Conservation (phyloP, 1,140 invertebrate genomes). For the Drosophila nannoptera region DNA sequence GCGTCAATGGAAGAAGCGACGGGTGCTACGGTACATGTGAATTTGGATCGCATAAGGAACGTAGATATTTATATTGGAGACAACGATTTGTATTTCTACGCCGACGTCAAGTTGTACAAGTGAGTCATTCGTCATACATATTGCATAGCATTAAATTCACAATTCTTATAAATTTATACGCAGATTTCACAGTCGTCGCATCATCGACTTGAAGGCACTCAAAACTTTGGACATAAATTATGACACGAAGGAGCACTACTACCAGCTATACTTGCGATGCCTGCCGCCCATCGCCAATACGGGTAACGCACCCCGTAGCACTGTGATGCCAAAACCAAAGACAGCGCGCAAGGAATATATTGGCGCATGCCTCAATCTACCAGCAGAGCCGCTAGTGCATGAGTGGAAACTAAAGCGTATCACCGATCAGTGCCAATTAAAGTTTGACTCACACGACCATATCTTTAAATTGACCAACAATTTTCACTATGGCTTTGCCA, state of each 20-base stretch:
- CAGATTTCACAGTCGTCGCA: slow-evolving; percentile 68
- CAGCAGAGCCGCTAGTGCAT: slow-evolving; percentile 51
- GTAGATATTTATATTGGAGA: slow-evolving; percentile 74
- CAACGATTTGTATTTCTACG: slow-evolving; percentile 70
- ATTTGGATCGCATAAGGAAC: slow-evolving; percentile 68
- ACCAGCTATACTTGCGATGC: slow-evolving; percentile 60
- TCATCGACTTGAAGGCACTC: slow-evolving; percentile 67
- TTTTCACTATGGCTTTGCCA: slow-evolving; percentile 66
- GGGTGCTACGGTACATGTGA: slow-evolving; percentile 41
- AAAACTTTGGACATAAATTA: slow-evolving; percentile 65
- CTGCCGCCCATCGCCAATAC: slow-evolving; percentile 44
- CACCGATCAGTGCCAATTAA: slow-evolving; percentile 68
- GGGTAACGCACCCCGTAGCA: slow-evolving; percentile 22
- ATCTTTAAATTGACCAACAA: slow-evolving; percentile 51
- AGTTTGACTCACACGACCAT: slow-evolving; percentile 52
- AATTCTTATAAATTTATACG: slow-evolving; percentile 17
- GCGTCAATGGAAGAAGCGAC: slow-evolving; percentile 11
- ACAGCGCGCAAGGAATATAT: slow-evolving; percentile 59
- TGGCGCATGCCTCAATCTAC: slow-evolving; percentile 41
- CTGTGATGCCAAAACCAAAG: slow-evolving; percentile 53
- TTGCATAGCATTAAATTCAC: slow-evolving; percentile 1
- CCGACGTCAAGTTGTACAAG: slow-evolving; percentile 71
- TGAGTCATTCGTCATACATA: slow-evolving; percentile 46
- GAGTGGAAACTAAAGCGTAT: slow-evolving; percentile 74
- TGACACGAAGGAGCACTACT: slow-evolving; percentile 52